phyloP scores from a whole-genome alignment of 2,888 invertebrate genomes.

The Steinernema hermaphroditum region DNA sequence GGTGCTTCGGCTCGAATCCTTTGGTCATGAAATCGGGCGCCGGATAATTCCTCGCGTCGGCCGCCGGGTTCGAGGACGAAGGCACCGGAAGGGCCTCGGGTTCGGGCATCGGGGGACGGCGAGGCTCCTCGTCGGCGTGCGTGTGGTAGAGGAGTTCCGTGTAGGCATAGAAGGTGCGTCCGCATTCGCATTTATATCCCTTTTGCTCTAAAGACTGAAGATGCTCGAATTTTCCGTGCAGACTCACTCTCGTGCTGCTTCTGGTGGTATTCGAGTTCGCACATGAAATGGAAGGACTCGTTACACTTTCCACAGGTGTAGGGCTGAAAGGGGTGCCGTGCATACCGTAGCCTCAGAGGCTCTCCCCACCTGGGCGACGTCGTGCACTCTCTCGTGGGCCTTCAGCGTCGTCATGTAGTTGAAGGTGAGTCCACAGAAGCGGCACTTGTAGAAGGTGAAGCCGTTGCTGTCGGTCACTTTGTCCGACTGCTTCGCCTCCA shows the following conservation, averaged over 20 bases:
- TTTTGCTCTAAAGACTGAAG: too few relatives aligned
- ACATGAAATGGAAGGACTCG: slow-evolving; percentile 63
- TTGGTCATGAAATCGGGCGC: slow-evolving; percentile 57
- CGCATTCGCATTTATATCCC: slow-evolving; percentile 66
- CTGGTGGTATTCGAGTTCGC: slow-evolving; percentile 63
- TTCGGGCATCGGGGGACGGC: slow-evolving; percentile 24
- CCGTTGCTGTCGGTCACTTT: slow-evolving; percentile 62
- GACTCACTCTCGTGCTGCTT: slow-evolving; percentile 53
- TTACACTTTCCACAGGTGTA: slow-evolving; percentile 63
- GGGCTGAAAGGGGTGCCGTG: slow-evolving; percentile 54
- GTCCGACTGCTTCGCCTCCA: slow-evolving; percentile 3
- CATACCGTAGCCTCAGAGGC: background rate
- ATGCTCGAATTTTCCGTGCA: too few relatives aligned
- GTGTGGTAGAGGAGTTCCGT: slow-evolving; percentile 66
- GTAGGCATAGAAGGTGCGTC: slow-evolving; percentile 64
- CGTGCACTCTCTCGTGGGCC: slow-evolving; percentile 65
- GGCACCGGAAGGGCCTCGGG: slow-evolving; percentile 34
- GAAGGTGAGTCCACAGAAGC: slow-evolving; percentile 66
- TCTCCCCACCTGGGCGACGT: slow-evolving; percentile 55
- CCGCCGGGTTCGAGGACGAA: slow-evolving; percentile 24
- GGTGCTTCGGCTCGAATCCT: slow-evolving; percentile 64
- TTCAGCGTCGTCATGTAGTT: slow-evolving; percentile 65
- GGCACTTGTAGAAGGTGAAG: slow-evolving; percentile 62
- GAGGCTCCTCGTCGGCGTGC: slow-evolving; percentile 58
- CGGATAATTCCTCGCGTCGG: slow-evolving; percentile 51